Conservation (phyloP, 2,113 vertebrate species). For the Varanus salvator region DNA sequence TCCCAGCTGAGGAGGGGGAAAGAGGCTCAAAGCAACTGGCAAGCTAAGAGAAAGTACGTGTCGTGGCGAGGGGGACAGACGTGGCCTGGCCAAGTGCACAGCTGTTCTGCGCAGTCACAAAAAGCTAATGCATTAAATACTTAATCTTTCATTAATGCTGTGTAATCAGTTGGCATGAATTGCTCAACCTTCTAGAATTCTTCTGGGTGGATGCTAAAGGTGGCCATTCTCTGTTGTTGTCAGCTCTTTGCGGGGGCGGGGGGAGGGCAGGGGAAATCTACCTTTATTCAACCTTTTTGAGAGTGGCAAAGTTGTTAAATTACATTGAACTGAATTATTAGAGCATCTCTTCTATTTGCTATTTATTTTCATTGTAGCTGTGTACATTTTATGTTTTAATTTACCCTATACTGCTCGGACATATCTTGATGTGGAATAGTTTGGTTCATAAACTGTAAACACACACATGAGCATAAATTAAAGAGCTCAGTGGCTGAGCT, state of each 20-base stretch:
- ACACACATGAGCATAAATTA: no score
- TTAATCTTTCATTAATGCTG: slow-evolving; percentile 74
- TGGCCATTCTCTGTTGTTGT: slow-evolving; percentile 34
- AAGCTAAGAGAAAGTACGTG: slow-evolving; percentile 38
- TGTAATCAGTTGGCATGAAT: slow-evolving; percentile 71
- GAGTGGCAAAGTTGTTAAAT: slow-evolving; percentile 4
- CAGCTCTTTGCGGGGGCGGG: slow-evolving; percentile 40
- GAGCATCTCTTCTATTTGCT: neutral
- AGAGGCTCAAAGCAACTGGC: slow-evolving; percentile 56
- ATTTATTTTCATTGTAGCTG: neutral
- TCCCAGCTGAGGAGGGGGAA: slow-evolving; percentile 52
- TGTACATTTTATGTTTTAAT: no score
- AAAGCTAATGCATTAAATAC: slow-evolving; percentile 69
- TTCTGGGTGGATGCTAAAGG: slow-evolving; percentile 54
- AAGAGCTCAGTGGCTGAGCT: no score
- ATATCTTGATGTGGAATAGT: no score
- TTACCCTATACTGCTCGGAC: no score
- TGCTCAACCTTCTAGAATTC: slow-evolving; percentile 56
- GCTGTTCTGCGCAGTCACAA: slow-evolving; percentile 62
- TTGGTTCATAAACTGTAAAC: no score
- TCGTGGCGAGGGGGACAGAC: slow-evolving; percentile 33
- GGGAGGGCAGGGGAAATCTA: neutral
- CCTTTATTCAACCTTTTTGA: slow-evolving; percentile 15
- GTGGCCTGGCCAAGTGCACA: slow-evolving; percentile 49
- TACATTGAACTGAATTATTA: neutral